A percentile compares a stretch with the other conserved stretches of the same genome.
Evolutionary conservation across 1,140 invertebrate genomes (phyloP).

Genomic region (Nomia melanderi): DNA sequence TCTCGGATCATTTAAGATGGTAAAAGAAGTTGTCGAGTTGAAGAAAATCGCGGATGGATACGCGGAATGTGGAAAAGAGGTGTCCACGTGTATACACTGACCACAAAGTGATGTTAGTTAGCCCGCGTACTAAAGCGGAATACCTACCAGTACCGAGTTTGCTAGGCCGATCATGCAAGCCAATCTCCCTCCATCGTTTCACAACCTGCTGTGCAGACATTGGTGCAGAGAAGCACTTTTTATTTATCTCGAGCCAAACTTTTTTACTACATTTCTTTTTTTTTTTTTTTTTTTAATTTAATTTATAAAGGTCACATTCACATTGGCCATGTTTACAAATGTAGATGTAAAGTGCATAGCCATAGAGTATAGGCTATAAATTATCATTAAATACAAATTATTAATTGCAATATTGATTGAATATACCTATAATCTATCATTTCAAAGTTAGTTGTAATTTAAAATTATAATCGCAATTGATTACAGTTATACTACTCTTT

Average conservation of each 20-base stretch:
- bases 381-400: too few relatives aligned
- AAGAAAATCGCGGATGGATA: conserved; percentile 1
- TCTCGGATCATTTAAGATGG: background rate
- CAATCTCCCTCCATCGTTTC: conserved; percentile 51
- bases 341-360: too few relatives aligned
- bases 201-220: conserved; percentile 18
- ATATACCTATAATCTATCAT: too few relatives aligned
- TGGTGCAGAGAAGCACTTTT: conserved; percentile 5
- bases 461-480: too few relatives aligned
- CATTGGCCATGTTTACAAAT: too few relatives aligned
- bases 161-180: conserved; percentile 43
- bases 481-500: too few relatives aligned
- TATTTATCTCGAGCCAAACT: background rate
- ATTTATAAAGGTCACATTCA: background rate
- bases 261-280: background rate
- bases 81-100: background rate
- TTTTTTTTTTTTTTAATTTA: too few relatives aligned
- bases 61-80: background rate
- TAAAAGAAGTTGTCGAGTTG: background rate
- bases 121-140: conserved; percentile 46
- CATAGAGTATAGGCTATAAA: too few relatives aligned
- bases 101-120: conserved; percentile 46
- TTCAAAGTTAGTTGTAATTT: too few relatives aligned
- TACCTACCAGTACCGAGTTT: conserved; percentile 29
- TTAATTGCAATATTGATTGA: too few relatives aligned